Evolutionary conservation across 1,140 invertebrate genomes (phyloP).

Genomic region (Rhyacophila brunnea): DNA sequence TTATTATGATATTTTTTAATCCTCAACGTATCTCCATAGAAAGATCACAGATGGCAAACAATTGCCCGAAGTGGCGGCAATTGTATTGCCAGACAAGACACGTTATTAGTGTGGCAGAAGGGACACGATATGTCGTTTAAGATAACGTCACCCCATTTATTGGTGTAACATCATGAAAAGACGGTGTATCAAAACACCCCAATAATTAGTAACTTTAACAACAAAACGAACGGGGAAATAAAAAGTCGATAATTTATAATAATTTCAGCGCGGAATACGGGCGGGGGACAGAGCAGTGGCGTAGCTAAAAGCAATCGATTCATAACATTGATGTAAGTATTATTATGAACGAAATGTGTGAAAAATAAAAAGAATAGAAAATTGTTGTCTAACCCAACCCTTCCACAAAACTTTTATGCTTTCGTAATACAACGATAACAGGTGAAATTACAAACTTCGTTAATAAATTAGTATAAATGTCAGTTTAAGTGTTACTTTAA

Average conservation of each 20-base stretch:
- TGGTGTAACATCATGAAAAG: background rate
- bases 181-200: conserved; percentile 1
- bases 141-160: conserved; percentile 15
- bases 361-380: no score
- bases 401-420: no score
- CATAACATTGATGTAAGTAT: no score
- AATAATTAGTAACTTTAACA: conserved; percentile 17
- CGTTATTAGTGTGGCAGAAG: background rate
- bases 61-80: background rate
- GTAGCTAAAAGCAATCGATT: no score
- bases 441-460: no score
- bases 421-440: no score
- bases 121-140: conserved; percentile 24
- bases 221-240: conserved; percentile 5
- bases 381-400: no score
- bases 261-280: conserved; percentile 10
- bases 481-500: no score
- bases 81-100: conserved; percentile 3
- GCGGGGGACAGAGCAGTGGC: background rate
- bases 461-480: no score
- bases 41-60: conserved; percentile 14
- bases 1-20: conserved; percentile 3
- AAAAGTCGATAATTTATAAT: conserved; percentile 22
- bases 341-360: no score
- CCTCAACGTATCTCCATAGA: background rate